A percentile compares a stretch with the other conserved stretches of the same genome.
These are phyloP conservation scores for Cynodonichthys magdalenae DNA, from an alignment of 2,797 vertebrate species.

Conservation along the genomic window DNA sequence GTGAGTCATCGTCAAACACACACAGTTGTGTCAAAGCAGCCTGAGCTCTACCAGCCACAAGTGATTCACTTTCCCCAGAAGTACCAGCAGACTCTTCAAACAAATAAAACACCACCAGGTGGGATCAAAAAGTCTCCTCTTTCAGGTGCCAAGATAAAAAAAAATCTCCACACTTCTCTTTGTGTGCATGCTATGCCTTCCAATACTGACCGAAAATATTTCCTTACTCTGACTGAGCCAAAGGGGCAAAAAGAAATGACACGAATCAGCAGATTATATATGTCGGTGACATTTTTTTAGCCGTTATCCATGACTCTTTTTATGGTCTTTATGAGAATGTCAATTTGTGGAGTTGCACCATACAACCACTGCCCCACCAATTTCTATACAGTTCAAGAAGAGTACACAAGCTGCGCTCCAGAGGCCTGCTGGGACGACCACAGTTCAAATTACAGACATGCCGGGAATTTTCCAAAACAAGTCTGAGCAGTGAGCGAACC, in stretches of 20 bases:
- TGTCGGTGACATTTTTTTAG: slow-evolving; percentile 16
- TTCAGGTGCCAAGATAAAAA: not conserved
- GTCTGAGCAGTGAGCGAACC: slow-evolving; percentile 48
- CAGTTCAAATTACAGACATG: slow-evolving; percentile 68
- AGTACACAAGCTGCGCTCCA: slow-evolving; percentile 29
- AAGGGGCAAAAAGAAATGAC: slow-evolving; percentile 1
- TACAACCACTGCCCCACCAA: slow-evolving; percentile 14
- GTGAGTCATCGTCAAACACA: slow-evolving; percentile 61
- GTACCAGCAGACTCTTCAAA: slow-evolving; percentile 41
- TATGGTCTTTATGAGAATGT: not conserved
- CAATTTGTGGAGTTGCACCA: not conserved
- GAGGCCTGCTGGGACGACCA: slow-evolving; percentile 48
- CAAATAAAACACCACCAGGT: slow-evolving; percentile 32
- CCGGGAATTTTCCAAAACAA: slow-evolving; percentile 72
- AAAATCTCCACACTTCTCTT: slow-evolving; percentile 13
- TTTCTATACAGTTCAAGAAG: not conserved
- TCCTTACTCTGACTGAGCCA: not conserved
- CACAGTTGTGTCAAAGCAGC: slow-evolving; percentile 45
- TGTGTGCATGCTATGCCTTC: not conserved
- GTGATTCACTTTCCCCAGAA: slow-evolving; percentile 64
- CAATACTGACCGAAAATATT: not conserved
- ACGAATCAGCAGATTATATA: slow-evolving; percentile 24
- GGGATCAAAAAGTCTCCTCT: slow-evolving; percentile 14
- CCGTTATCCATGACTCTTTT: not conserved
- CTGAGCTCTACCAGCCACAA: slow-evolving; percentile 50